Conservation (phyloP, 92 coral and sea anemone species). For the Epizoanthus illoricatus region DNA sequence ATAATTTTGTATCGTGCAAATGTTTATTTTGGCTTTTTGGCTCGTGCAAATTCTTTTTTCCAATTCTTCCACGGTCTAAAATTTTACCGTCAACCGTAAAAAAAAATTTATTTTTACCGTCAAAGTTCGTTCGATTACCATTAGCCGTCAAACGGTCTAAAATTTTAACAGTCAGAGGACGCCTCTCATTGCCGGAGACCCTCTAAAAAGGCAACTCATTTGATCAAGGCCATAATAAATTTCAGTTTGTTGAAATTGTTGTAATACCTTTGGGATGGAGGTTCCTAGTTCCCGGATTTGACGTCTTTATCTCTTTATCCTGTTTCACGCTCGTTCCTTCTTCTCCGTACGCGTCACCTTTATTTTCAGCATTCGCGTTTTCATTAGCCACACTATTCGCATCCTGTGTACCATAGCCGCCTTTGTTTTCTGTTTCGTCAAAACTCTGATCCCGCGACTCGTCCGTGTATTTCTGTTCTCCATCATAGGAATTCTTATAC, state of each 20-base stretch:
- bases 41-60: background rate
- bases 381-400: background rate
- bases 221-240: background rate
- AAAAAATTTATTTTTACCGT: no score
- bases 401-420: background rate
- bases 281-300: background rate
- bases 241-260: background rate
- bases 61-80: background rate
- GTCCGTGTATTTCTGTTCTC: background rate
- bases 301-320: background rate
- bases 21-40: no score
- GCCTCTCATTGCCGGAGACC: background rate
- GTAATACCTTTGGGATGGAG: constrained; percentile 18
- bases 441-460: background rate
- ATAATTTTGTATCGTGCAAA: no score
- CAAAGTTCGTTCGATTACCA: no score
- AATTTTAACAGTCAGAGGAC: background rate
- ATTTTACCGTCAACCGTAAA: no score
- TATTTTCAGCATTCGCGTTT: background rate
- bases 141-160: no score
- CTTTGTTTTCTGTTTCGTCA: background rate
- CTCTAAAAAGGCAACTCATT: background rate
- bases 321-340: background rate
- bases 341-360: background rate
- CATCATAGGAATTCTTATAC: background rate